Evolutionary conservation across 1,140 invertebrate genomes (phyloP), one percentile per base, ranked within the genome.

Genomic region (Drosophila bifasciata): DNA sequence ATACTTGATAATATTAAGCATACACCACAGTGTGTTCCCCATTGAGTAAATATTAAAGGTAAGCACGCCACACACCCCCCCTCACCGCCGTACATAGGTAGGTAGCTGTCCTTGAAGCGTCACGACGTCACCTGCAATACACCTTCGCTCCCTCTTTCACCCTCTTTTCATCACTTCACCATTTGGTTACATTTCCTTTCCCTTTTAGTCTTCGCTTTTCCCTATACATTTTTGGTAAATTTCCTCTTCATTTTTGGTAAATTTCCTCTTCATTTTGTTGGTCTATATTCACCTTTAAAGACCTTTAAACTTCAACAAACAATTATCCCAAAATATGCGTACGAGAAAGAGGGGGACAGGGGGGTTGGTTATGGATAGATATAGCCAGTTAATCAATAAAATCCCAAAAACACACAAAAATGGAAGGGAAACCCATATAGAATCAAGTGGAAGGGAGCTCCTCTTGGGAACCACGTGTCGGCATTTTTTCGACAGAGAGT

Each of bases 301-400:
- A n/a, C 23, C 32, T 36, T 69, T 68, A 69, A 69, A 68, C 49
- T 66, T 67, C 16, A 21, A 43, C 49, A 68, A 68, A 68, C 62
- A 67, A 68, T 68, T 46, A 48, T 32, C 28, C 28, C 9, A 32
- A 56, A 67, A 46, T 17, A 48, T 45, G 55, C 57, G 49, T 43
- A 39, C 11, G 36, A 23, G 49, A 16, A 21, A 51, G 58, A 41
- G 43, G 21, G 50, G 9, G 48, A n/a, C 13, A 45, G 17, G 9
- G 32, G 17, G 15, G 44, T 46, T 11, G 41, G 41, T 64, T 67
- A 66, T 19, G 41, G 21, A 43, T n/a, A 32, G 15, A 21, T 8
- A 40, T 40, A 45, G 32, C 7, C 32, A 64, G 70, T 74, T 75
- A 86, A 86, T 86, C 83, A 86, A 86, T 86, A 86, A 79, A 78